Evolutionary conservation across 1,140 invertebrate species (phyloP), one percentile per base, ranked within the genome.

Genomic region (Heliothis virescens): DNA sequence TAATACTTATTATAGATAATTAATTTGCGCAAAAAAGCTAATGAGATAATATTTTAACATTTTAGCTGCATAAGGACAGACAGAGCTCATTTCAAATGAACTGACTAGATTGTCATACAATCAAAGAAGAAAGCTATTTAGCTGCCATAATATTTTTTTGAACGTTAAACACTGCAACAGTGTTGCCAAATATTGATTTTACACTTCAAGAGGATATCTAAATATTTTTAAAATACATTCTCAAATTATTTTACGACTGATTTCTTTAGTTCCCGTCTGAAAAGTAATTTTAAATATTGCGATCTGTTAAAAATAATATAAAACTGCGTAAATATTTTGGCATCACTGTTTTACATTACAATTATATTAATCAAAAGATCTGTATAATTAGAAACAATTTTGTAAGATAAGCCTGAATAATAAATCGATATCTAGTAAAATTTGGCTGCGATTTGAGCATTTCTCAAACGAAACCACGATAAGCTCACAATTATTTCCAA

Each of bases 391-490:
- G 13, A 47, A 5, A 63, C 7, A 57, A 57, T n/a, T 18, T 47
- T 15, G 5, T n/a, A n/a, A 63, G n/a, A 16, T 15, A 9, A 63
- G 5, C 12, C 29, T 21, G 34, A 47, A 63, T 47, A 52, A 13
- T 52, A 47, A 55, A 48, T 63, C 10, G 21, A 76, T 69, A 79
- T 53, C 67, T 82, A 84, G 77, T 53, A 84, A 81, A 81, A 86
- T 86, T 86, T 86, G 85, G 85, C 85, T 77, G 48, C 29, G 53
- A 75, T 74, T 84, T 86, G 83, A 86, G 85, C 85, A 86, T 78
- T 52, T 67, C 53, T 78, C 7, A 78, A 63, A 13, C 73, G 21
- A 76, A 63, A 80, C 67, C 47, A 52, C 13, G 47, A 34, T 26
- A 75, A 52, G 50, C 26, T 72, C 53, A 48, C 74, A 79, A 57